These are phyloP conservation scores for Megaptera novaeangliae DNA, from an alignment of 2,113 vertebrate genomes.

Conservation along the genomic window DNA sequence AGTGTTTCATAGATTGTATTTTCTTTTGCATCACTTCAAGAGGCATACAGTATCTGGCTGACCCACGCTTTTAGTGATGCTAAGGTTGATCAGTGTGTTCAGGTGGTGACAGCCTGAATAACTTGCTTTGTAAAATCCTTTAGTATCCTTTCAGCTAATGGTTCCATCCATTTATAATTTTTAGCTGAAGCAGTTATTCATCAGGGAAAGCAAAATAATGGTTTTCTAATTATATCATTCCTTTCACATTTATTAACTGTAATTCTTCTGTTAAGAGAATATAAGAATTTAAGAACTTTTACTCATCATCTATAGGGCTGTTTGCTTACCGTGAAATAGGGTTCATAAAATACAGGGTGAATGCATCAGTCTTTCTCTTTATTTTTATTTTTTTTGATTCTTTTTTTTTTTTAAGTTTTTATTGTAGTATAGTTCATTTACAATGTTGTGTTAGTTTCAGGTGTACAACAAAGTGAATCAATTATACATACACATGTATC, in stretches of 20 bases:
- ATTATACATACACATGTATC: neutral
- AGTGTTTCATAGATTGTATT: neutral
- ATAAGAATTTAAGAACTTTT: neutral
- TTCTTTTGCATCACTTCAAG: neutral
- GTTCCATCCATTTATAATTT: neutral
- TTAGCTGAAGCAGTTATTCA: neutral
- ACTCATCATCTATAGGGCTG: neutral
- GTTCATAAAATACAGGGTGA: neutral
- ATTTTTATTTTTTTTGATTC: neutral
- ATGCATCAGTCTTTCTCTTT: neutral
- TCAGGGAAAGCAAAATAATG: neutral
- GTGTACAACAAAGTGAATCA: neutral
- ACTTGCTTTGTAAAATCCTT: conserved; percentile 6
- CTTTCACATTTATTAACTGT: conserved; percentile 17
- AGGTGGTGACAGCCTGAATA: neutral
- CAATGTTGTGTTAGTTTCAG: neutral
- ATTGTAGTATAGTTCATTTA: neutral
- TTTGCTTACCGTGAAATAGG: neutral
- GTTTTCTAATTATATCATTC: conserved; percentile 16
- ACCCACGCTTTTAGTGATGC: neutral
- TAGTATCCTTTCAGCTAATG: neutral
- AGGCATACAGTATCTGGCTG: neutral
- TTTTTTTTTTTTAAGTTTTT: neutral
- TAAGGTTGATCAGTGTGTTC: neutral
- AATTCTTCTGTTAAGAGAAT: neutral